Conservation (phyloP, 2,113 vertebrate species). For the Sinocyclocheilus anshuiensis region DNA sequence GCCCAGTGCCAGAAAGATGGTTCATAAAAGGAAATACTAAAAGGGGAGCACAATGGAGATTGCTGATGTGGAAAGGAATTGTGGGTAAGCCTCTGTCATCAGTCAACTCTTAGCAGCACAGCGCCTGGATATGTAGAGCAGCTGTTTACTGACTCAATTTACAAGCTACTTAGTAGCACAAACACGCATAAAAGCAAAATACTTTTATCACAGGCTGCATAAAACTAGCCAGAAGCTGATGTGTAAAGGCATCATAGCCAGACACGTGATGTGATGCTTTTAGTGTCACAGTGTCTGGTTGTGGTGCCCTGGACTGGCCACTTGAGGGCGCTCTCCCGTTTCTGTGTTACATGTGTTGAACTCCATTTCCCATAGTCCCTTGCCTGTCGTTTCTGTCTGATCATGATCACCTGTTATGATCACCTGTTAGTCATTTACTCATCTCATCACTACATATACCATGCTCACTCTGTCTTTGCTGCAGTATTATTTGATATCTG, state of each 20-base stretch:
- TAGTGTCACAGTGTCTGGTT: no score
- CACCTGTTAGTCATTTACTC: no score
- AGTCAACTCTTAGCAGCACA: neutral
- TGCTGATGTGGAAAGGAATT: constrained; percentile 6
- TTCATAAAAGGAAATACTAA: neutral
- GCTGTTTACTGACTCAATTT: neutral
- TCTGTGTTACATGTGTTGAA: no score
- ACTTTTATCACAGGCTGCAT: neutral
- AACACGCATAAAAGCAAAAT: constrained; percentile 18
- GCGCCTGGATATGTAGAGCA: neutral
- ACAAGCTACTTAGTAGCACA: constrained; percentile 20
- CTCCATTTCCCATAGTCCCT: no score
- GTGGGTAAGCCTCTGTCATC: constrained; percentile 6
- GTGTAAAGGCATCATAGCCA: neutral
- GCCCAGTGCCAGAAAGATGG: neutral
- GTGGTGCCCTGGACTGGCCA: no score
- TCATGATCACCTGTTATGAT: no score
- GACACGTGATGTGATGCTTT: neutral
- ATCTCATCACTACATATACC: no score
- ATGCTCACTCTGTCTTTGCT: no score
- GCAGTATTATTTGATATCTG: no score
- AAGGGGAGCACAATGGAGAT: neutral
- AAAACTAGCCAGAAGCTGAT: neutral
- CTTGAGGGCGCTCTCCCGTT: no score
- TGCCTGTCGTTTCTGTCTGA: no score